These are phyloP conservation scores for Prolemur simus DNA, from an alignment of 2,113 vertebrate species.

Conservation along the genomic window DNA sequence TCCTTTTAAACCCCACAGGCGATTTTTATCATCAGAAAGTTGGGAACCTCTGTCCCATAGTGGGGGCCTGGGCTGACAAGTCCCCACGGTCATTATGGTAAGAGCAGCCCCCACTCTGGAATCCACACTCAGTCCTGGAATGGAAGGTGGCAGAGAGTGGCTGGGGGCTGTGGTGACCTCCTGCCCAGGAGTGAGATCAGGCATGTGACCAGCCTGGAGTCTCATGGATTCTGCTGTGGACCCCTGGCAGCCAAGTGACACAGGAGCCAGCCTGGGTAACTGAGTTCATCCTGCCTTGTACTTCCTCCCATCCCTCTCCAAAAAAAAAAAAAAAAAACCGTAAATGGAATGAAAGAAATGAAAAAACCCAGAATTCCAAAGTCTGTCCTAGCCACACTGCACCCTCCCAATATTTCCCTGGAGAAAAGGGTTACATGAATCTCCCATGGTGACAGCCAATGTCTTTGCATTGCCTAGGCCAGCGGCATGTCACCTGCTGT, in stretches of 20 bases:
- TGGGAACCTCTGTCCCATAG: neutral
- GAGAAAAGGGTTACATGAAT: accelerated
- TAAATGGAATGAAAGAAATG: neutral
- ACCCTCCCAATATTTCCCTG: too few species aligned
- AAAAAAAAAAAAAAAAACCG: neutral
- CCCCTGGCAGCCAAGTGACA: neutral
- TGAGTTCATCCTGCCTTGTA: neutral
- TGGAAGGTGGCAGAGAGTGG: neutral
- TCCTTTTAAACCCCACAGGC: neutral
- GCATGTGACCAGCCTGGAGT: neutral
- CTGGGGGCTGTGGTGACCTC: neutral
- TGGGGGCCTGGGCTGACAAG: neutral
- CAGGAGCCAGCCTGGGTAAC: neutral
- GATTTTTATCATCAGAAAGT: neutral
- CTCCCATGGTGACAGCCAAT: too few species aligned
- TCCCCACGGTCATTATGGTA: accelerated
- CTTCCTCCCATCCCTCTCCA: neutral
- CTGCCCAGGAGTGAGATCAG: neutral
- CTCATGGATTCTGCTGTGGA: neutral
- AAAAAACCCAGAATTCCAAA: neutral
- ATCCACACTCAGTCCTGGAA: neutral
- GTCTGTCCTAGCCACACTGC: neutral
- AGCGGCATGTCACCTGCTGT: neutral
- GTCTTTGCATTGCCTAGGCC: neutral
- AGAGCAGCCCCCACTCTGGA: neutral